A percentile compares a stretch with the other conserved stretches of the same genome.
phyloP scores from a whole-genome alignment of 2,113 vertebrate genomes.

The Felis chaus region DNA sequence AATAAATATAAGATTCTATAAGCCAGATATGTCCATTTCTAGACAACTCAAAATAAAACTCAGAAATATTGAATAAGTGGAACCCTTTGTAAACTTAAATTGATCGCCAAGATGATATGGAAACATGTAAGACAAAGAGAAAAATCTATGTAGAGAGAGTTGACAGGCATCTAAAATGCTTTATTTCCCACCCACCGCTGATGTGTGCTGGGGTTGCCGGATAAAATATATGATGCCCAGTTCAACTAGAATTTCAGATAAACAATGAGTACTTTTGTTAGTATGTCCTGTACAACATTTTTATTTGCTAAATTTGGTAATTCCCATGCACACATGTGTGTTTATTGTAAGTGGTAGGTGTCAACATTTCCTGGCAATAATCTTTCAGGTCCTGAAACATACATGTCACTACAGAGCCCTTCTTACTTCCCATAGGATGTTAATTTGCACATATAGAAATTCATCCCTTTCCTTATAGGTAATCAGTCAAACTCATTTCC shows the following conservation, averaged over 20 bases:
- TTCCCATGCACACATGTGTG: too few species aligned
- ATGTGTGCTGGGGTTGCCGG: not conserved
- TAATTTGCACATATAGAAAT: not conserved
- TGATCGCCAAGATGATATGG: not conserved
- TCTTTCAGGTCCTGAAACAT: not conserved
- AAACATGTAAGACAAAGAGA: not conserved
- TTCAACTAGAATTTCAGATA: conserved; percentile 13
- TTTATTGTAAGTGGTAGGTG: not conserved
- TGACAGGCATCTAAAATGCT: not conserved
- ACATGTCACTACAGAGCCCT: not conserved
- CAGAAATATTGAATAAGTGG: not conserved
- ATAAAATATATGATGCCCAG: not conserved
- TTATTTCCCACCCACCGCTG: not conserved
- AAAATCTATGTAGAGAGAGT: not conserved
- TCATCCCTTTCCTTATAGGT: not conserved
- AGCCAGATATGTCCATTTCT: not conserved
- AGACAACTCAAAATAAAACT: conserved; percentile 22
- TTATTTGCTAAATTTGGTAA: not conserved
- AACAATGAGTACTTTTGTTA: not conserved
- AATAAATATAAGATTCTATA: not conserved
- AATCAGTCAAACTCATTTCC: not conserved
- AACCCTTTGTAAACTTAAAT: not conserved
- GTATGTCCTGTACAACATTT: not conserved
- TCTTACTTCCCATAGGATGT: not conserved
- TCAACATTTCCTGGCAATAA: not conserved